Base-by-base conservation (phyloP, 1,140 invertebrate species). In the Euwallacea similis region DNA sequence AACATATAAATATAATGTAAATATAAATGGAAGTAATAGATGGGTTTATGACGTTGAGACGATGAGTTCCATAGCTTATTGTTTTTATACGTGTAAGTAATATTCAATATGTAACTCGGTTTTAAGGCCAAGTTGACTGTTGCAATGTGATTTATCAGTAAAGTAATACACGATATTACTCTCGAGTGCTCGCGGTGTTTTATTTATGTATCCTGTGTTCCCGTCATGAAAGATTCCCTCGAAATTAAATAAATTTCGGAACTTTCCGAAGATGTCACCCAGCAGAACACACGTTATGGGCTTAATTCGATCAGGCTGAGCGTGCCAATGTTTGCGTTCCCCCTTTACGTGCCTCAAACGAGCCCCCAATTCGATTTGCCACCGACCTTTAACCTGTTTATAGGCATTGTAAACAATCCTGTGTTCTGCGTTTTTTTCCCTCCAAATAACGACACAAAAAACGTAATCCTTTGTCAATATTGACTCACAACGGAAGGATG, bases 61-160 rank as follows among this genome's bases (percentile, higher is more conserved):
- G 47, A 6, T 10, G 47, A 50, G 10, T 50, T 33, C 9, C 55
- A 58, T 13, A 2, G 10, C 10, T 58, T 58, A n/a, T 58, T 58
- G 16, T 11, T 11, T 2, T 58, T 58, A 58, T 13, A 58, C 55
- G 13, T 16, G 55, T 58, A 33, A 63, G 13, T 50, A 50, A 50
- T 50, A 50, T 50, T 50, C 13, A 66, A 7, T 42, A 9, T 42
- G 41, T 43, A 50, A 50, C 46, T 50, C 46, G 46, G 46, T 50
- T 50, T 13, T 69, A 56, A 53, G 66, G 43, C 71, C 72, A 72
- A 72, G 65, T 68, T 72, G 71, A 72, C 65, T 72, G 59, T 72
- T 67, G 44, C 43, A 67, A 54, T 73, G 71, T 73, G 71, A 73
- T 68, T 46, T 71, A 63, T 64, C 3, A 67, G 62, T 63, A 73